Base-by-base conservation (phyloP, 2,888 invertebrate genomes). In the Frankliniella fusca region DNA sequence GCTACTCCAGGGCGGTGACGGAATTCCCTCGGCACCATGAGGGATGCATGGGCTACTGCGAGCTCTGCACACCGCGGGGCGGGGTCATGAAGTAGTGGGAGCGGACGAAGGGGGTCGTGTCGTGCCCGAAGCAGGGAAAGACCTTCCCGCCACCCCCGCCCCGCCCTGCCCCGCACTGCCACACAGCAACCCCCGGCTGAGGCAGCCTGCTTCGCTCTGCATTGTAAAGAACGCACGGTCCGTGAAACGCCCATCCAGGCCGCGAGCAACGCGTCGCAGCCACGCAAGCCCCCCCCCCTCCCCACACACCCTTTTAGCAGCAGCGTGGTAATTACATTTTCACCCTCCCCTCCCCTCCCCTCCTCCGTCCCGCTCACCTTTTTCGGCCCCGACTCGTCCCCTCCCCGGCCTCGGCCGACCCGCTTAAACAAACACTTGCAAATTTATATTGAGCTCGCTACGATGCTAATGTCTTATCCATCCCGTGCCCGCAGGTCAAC, bases 401-500 rank as follows among this genome's bases (percentile, higher is more conserved):
- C n/a, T 65, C 65, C 15, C 7, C 15, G 7, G 7, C 7, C 9
- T 18, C n/a, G 9, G 23, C 23, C 65, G n/a, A 18, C n/a, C n/a
- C 65, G n/a, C 18, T 20, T 2, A n/a, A 18, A n/a, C 20, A n/a
- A n/a, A n/a, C 9, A n/a, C 1, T 65, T 9, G 20, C 20, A 65
- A 65, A 9, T n/a, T 9, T n/a, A n/a, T n/a, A 65, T n/a, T 20
- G 65, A n/a, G 9, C 18, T 9, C n/a, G 65, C 23, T 23, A n/a
- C 70, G n/a, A 3, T n/a, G 9, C 23, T 20, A 20, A 11, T 11
- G n/a, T 7, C n/a, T 20, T 11, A 23, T 18, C 20, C 9, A 18
- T 3, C 9, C 20, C n/a, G n/a, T 70, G 70, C 11, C 90, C 90
- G 83, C 90, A 97, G 95, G 91, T 95, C 86, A 96, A 96, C 90